These are phyloP conservation scores for Leguminivora glycinivorella DNA, from an alignment of 1,140 invertebrate species.

Conservation along the genomic window DNA sequence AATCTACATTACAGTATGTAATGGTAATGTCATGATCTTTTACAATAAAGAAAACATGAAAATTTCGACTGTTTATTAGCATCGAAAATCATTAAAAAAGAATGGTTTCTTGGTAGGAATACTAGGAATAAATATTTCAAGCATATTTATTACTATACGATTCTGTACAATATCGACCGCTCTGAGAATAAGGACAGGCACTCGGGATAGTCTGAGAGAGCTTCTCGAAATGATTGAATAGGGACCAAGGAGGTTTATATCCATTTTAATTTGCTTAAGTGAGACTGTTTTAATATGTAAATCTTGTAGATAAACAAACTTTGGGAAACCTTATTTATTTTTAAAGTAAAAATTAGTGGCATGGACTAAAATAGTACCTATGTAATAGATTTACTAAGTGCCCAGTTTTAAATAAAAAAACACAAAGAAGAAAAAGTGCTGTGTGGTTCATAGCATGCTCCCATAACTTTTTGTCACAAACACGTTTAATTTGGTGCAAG, in stretches of 20 bases:
- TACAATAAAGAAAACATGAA: background rate
- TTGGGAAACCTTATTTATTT: background rate
- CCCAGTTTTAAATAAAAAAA: background rate
- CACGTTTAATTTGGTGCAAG: constrained; percentile 38
- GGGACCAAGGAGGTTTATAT: constrained; percentile 70
- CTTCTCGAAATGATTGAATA: constrained; percentile 75
- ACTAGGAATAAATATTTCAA: too few species aligned
- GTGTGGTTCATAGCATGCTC: constrained; percentile 40
- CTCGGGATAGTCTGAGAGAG: constrained; percentile 61
- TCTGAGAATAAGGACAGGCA: constrained; percentile 45
- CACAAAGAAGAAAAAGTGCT: constrained; percentile 38
- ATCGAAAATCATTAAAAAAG: background rate
- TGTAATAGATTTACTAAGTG: background rate
- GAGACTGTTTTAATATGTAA: constrained; percentile 67
- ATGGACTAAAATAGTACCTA: background rate
- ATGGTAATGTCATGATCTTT: background rate
- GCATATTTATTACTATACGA: too few species aligned
- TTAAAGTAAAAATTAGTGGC: background rate
- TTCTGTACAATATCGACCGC: constrained; percentile 41
- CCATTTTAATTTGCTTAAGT: constrained; percentile 78
- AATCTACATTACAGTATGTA: too few species aligned
- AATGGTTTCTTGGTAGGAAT: too few species aligned
- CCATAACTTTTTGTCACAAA: constrained; percentile 24
- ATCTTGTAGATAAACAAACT: constrained; percentile 53
- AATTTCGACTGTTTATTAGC: background rate